Base-by-base conservation (phyloP, 2,888 invertebrate species). In the Ecdyonurus torrentis region DNA sequence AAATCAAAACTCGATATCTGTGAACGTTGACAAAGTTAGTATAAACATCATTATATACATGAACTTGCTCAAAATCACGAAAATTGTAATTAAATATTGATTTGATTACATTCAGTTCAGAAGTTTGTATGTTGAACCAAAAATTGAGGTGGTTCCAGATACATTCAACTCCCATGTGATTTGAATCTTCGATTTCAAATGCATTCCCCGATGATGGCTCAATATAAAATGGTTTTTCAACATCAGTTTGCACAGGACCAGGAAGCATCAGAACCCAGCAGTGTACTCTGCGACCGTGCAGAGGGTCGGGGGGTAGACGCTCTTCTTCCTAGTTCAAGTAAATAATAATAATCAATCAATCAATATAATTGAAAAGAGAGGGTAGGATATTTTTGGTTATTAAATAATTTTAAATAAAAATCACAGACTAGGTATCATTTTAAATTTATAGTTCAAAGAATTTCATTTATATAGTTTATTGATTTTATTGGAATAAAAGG, bases 61-160 rank as follows among this genome's bases (percentile, higher is more conserved):
- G n/a, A n/a, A n/a, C n/a, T n/a, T n/a, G n/a, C n/a, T n/a, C n/a
- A n/a, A n/a, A n/a, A n/a, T n/a, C n/a, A n/a, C n/a, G n/a, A n/a
- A n/a, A n/a, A n/a, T n/a, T n/a, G n/a, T n/a, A n/a, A n/a, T n/a
- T n/a, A n/a, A n/a, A n/a, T n/a, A n/a, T n/a, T n/a, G n/a, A n/a
- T n/a, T n/a, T n/a, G n/a, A n/a, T n/a, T n/a, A n/a, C n/a, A n/a
- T n/a, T n/a, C n/a, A n/a, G n/a, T n/a, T n/a, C n/a, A n/a, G n/a
- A n/a, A n/a, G n/a, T n/a, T n/a, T 88, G 88, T 69, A 84, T 74
- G 69, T 87, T 86, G 66, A 84, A 85, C 78, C 89, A 91, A 73
- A 90, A 94, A 75, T 96, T 95, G 61, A 80, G 77, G 70, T 92
- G 77, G 70, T 93, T 92, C 84, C 94, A 96, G 61, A 94, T 75